phyloP scores from a whole-genome alignment of 2,113 vertebrate genomes.

The Ornithorhynchus anatinus region DNA sequence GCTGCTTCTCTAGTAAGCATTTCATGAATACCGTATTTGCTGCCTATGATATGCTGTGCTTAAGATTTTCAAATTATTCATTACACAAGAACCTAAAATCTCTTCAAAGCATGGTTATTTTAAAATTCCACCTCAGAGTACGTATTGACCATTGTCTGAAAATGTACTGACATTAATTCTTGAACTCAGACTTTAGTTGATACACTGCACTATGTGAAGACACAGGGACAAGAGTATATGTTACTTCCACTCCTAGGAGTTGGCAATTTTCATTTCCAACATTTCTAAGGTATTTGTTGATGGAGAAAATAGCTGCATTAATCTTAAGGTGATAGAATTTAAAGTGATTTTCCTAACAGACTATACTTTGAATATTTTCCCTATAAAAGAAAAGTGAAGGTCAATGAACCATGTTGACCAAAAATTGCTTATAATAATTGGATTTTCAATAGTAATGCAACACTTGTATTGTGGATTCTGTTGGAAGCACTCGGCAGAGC shows the following conservation, averaged over 20 bases:
- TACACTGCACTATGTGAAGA: background rate
- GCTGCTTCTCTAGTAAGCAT: too few species aligned
- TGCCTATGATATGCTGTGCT: too few species aligned
- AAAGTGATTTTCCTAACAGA: constrained; percentile 5
- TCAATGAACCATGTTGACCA: background rate
- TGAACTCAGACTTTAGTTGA: background rate
- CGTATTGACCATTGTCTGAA: too few species aligned
- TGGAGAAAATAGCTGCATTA: background rate
- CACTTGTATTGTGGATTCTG: background rate
- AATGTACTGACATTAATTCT: too few species aligned
- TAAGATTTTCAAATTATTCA: too few species aligned
- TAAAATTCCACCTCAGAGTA: too few species aligned
- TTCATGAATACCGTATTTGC: too few species aligned
- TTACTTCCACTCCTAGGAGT: background rate
- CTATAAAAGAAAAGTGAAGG: background rate
- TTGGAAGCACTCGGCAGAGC: background rate
- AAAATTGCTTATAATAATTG: background rate
- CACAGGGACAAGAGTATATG: background rate
- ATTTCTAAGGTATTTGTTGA: constrained; percentile 1
- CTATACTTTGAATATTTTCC: background rate
- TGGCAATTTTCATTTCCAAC: background rate
- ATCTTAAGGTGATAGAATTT: background rate
- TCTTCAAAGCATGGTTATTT: too few species aligned
- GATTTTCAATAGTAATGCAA: background rate
- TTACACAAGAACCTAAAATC: too few species aligned